phyloP scores from a whole-genome alignment of 1,140 invertebrate species.

The Achatina immaculata region DNA sequence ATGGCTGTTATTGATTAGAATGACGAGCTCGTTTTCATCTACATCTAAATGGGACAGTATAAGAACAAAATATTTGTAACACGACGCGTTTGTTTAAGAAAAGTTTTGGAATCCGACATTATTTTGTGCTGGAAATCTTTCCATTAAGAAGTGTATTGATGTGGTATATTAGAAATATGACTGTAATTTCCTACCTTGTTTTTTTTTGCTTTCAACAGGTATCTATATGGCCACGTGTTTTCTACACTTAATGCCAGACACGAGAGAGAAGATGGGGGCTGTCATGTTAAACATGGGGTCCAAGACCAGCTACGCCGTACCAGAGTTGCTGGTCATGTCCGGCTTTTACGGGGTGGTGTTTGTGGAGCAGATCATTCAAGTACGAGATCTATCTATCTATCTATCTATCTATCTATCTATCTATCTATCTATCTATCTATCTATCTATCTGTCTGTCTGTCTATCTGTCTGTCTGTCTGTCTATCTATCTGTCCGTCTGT shows the following conservation, averaged over 20 bases:
- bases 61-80: no score
- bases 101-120: no score
- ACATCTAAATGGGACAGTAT: no score
- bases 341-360: slow-evolving; percentile 77
- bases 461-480: not conserved
- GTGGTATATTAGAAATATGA: no score
- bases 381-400: not conserved
- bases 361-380: slow-evolving; percentile 74
- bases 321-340: slow-evolving; percentile 74
- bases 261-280: slow-evolving; percentile 67
- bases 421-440: not conserved
- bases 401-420: not conserved
- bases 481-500: not conserved
- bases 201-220: slow-evolving; percentile 58
- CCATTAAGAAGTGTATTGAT: no score
- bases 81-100: no score
- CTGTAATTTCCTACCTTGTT: no score
- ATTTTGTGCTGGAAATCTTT: no score
- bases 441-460: not conserved
- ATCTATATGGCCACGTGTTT: slow-evolving; percentile 76
- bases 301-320: slow-evolving; percentile 72
- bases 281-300: slow-evolving; percentile 63
- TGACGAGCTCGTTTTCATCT: no score
- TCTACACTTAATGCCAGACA: slow-evolving; percentile 75
- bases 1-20: no score